A percentile compares a stretch with the other conserved stretches of the same genome.
Conservation (phyloP, 2,113 vertebrate genomes). For the Peromyscus maniculatus region DNA sequence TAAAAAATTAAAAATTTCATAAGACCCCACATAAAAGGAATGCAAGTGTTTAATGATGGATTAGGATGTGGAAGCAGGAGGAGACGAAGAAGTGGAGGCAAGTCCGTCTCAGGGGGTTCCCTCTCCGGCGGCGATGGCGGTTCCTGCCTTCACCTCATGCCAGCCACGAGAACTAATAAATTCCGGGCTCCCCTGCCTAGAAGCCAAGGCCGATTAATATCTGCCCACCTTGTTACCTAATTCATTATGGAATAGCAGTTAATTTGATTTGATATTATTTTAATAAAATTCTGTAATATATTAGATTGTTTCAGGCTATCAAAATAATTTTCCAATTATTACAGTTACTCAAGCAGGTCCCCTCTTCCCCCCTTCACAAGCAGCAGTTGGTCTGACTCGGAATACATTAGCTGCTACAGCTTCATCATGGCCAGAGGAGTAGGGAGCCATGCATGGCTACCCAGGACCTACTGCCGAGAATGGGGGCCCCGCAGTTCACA, state of each 20-base stretch:
- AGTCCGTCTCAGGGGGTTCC: conserved; percentile 89
- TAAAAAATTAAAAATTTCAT: conserved; percentile 92
- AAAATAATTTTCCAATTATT: conserved; percentile 99
- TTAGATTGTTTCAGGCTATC: conserved; percentile 99
- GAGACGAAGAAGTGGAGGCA: conserved; percentile 82
- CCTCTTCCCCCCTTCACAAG: conserved; percentile 89
- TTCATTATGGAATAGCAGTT: conserved; percentile 99
- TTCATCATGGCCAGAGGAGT: conserved; percentile 92
- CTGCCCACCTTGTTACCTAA: conserved; percentile 99
- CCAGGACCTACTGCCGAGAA: conserved; percentile 91
- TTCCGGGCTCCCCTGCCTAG: conserved; percentile 93
- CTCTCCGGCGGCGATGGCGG: conserved; percentile 86
- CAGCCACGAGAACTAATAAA: conserved; percentile 95
- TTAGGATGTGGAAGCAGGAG: conserved; percentile 86
- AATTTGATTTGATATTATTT: conserved; percentile 99
- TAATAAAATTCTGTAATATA: conserved; percentile 99
- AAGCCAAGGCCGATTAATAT: conserved; percentile 99
- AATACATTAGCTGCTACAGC: conserved; percentile 97
- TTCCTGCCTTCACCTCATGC: conserved; percentile 89
- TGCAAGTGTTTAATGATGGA: conserved; percentile 92
- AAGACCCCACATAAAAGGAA: conserved; percentile 90
- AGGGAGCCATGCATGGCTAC: conserved; percentile 94
- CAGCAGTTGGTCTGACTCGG: conserved; percentile 96
- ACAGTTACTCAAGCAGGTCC: conserved; percentile 99
- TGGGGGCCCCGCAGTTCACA: conserved; percentile 84